Evolutionary conservation across 2,113 vertebrate species (phyloP).

Genomic region (Leptobrachium leishanense): DNA sequence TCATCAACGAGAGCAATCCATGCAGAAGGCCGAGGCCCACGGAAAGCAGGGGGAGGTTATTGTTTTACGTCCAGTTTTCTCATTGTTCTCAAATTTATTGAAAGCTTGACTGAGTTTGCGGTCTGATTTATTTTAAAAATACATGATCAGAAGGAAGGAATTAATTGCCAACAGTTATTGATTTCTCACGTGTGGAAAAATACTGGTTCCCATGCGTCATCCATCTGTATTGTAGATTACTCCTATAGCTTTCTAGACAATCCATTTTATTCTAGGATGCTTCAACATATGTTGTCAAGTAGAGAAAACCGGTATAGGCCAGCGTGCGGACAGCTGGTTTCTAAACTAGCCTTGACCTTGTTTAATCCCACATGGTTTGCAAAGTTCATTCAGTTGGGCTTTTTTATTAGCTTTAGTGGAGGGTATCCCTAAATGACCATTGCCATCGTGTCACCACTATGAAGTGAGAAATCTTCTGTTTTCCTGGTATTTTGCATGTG

Average conservation of each 20-base stretch:
- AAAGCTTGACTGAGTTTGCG: conserved; percentile 71
- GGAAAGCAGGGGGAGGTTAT: conserved; percentile 82
- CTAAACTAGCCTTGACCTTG: too few species aligned
- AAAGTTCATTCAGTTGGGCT: too few species aligned
- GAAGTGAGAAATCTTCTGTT: too few species aligned
- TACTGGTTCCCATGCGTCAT: conserved; percentile 68
- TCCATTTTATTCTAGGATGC: neutral
- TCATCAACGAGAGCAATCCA: conserved; percentile 87
- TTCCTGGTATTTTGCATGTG: too few species aligned
- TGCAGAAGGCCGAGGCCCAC: conserved; percentile 89
- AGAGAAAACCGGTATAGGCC: too few species aligned
- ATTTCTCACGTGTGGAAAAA: conserved; percentile 57
- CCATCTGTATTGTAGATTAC: conserved; percentile 60
- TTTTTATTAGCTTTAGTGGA: too few species aligned
- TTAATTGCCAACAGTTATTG: conserved; percentile 76
- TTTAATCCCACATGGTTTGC: too few species aligned
- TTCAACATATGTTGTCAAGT: neutral
- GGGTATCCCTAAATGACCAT: too few species aligned
- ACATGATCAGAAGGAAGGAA: conserved; percentile 70
- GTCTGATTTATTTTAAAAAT: conserved; percentile 68
- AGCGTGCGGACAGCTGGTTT: too few species aligned
- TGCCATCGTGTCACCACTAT: too few species aligned
- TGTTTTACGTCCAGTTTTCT: conserved; percentile 82
- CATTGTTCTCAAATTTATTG: conserved; percentile 80
- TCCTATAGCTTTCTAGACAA: conserved; percentile 50